Evolutionary conservation across 1,140 invertebrate species (phyloP).

Genomic region (Triops cancriformis): DNA sequence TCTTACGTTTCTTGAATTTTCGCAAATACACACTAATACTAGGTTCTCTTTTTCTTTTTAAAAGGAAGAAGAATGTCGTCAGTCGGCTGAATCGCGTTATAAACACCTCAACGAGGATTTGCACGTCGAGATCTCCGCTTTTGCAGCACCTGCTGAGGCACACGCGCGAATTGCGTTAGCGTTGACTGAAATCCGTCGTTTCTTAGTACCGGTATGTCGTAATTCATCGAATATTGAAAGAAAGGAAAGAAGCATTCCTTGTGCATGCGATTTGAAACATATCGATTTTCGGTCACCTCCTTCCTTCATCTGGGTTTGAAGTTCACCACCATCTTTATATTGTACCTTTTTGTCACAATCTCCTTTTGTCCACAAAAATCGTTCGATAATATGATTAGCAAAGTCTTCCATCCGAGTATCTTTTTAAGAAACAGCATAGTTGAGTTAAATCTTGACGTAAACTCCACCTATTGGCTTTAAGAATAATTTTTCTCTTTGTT

Average conservation of each 20-base stretch:
- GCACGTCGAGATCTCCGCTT: slow-evolving; percentile 83
- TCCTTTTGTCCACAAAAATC: not conserved
- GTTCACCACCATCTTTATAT: not conserved
- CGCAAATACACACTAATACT: not conserved
- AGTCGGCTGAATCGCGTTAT: slow-evolving; percentile 81
- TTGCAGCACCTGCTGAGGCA: slow-evolving; percentile 80
- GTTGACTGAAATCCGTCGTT: slow-evolving; percentile 60
- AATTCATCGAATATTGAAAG: slow-evolving; percentile 22
- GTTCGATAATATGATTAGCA: too few species aligned
- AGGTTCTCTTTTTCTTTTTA: slow-evolving; percentile 28
- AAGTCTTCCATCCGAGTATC: too few species aligned
- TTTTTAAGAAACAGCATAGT: too few species aligned
- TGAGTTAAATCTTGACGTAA: too few species aligned
- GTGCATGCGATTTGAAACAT: too few species aligned
- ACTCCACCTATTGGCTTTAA: too few species aligned
- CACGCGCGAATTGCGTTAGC: slow-evolving; percentile 84
- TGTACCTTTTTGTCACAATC: not conserved
- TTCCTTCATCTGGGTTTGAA: not conserved
- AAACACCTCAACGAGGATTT: slow-evolving; percentile 84
- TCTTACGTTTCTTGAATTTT: not conserved
- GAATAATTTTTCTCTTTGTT: too few species aligned
- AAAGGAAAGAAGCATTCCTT: slow-evolving; percentile 30
- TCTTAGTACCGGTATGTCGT: slow-evolving; percentile 41
- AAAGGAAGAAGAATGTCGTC: slow-evolving; percentile 79
- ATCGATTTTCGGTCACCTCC: slow-evolving; percentile 26